These are phyloP conservation scores for Malurus leucopterus DNA, from an alignment of 2,797 vertebrate species.

Conservation along the genomic window DNA sequence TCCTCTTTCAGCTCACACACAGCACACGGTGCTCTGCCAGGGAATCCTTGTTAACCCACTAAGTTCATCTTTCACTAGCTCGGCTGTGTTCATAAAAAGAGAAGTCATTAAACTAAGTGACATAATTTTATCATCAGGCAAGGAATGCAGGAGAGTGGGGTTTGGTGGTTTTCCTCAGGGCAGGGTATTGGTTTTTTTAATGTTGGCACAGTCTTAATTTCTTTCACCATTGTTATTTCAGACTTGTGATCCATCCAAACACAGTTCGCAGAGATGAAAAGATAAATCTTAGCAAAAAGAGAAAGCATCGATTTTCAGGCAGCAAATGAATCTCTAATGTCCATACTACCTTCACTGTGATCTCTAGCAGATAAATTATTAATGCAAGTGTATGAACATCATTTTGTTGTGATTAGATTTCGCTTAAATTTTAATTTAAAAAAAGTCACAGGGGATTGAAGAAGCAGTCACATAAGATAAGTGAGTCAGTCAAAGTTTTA, in stretches of 20 bases:
- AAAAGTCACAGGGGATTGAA: constrained; percentile 70
- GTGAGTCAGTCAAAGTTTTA: constrained; percentile 69
- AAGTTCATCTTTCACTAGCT: neutral
- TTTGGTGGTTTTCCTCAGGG: neutral
- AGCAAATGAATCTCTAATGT: constrained; percentile 58
- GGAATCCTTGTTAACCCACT: neutral
- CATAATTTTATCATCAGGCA: neutral
- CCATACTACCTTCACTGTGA: constrained; percentile 58
- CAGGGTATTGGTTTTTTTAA: neutral
- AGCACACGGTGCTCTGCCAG: neutral
- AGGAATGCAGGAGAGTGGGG: neutral
- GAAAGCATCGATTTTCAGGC: constrained; percentile 53
- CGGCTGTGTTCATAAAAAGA: neutral
- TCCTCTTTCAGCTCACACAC: neutral
- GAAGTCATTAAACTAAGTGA: constrained; percentile 7
- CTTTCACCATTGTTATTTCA: constrained; percentile 51
- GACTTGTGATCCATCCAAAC: constrained; percentile 19
- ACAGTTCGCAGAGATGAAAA: constrained; percentile 25
- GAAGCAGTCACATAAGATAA: constrained; percentile 68
- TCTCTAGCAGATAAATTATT: constrained; percentile 73
- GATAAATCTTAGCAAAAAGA: constrained; percentile 41
- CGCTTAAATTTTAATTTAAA: constrained; percentile 77
- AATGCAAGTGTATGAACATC: constrained; percentile 73
- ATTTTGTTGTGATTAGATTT: constrained; percentile 80
- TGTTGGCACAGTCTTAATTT: neutral